A percentile compares a stretch with the other conserved stretches of the same genome.
Conservation (phyloP, 2,888 invertebrate genomes). For the Ametastegia equiseti region DNA sequence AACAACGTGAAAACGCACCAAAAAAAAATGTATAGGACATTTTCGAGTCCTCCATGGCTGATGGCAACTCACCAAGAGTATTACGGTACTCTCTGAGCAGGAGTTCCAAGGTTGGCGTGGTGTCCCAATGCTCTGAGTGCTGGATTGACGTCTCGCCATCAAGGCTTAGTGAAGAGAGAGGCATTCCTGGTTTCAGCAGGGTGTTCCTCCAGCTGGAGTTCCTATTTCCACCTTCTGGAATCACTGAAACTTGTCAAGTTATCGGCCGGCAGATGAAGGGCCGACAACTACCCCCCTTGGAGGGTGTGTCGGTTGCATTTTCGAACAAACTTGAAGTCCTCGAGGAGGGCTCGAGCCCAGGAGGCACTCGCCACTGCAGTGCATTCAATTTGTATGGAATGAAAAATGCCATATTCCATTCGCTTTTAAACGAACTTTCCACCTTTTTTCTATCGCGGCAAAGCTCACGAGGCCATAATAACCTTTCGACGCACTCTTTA, state of each 20-base stretch:
- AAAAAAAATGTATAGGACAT: not conserved
- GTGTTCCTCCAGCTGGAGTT: not conserved
- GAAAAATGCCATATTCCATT: not conserved
- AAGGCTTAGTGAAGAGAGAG: slow-evolving; percentile 15
- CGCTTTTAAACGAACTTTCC: not conserved
- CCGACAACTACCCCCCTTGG: not conserved
- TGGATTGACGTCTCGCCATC: slow-evolving; percentile 2
- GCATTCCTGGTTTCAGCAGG: slow-evolving; percentile 41
- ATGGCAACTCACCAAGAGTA: slow-evolving; percentile 26
- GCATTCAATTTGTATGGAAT: not conserved
- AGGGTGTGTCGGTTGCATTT: not conserved
- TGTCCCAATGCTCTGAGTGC: slow-evolving; percentile 34
- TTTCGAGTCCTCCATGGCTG: not conserved
- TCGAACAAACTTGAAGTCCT: not conserved
- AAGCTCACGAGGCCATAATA: too few species aligned
- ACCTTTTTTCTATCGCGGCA: not conserved
- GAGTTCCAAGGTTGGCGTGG: slow-evolving; percentile 31
- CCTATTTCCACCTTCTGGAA: slow-evolving; percentile 7
- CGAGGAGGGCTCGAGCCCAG: slow-evolving; percentile 10
- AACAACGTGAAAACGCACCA: not conserved
- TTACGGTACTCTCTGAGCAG: slow-evolving; percentile 38
- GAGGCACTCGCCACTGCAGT: not conserved
- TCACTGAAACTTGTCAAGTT: slow-evolving; percentile 5
- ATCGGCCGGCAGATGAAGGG: not conserved
- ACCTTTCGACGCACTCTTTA: not conserved